A percentile compares a stretch with the other conserved stretches of the same genome.
phyloP scores from a whole-genome alignment of 2,888 invertebrate species.

The Drosophila kambysellisi region DNA sequence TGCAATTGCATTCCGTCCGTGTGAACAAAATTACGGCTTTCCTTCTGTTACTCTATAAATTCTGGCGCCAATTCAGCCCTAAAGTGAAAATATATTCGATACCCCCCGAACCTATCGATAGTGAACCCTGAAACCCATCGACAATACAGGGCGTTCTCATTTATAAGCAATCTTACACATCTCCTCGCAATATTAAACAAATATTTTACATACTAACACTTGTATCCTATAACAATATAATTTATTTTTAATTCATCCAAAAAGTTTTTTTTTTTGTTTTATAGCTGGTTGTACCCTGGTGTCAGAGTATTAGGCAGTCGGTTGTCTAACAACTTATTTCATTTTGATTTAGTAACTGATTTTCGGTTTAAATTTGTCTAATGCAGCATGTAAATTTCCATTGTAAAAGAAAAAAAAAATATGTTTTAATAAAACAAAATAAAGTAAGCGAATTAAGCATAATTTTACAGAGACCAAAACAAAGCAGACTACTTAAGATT shows the following conservation, averaged over 20 bases:
- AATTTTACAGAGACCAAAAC: not conserved
- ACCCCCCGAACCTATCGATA: not conserved
- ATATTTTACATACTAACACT: not conserved
- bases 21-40: not conserved
- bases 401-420: not conserved
- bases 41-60: no score
- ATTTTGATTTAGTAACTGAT: not conserved
- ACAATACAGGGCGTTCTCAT: not conserved
- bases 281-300: not conserved
- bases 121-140: not conserved
- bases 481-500: not conserved
- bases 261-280: not conserved
- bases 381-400: not conserved
- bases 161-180: not conserved
- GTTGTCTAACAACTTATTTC: not conserved
- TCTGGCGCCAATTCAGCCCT: not conserved
- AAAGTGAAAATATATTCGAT: not conserved
- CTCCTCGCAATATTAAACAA: no score
- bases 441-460: not conserved
- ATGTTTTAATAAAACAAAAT: not conserved
- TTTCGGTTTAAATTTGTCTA: not conserved
- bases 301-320: not conserved
- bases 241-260: not conserved
- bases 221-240: not conserved
- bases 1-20: not conserved